A percentile compares a stretch with the other conserved stretches of the same genome.
Conservation (phyloP, 2,113 vertebrate species). For the Circaetus cinerascens region DNA sequence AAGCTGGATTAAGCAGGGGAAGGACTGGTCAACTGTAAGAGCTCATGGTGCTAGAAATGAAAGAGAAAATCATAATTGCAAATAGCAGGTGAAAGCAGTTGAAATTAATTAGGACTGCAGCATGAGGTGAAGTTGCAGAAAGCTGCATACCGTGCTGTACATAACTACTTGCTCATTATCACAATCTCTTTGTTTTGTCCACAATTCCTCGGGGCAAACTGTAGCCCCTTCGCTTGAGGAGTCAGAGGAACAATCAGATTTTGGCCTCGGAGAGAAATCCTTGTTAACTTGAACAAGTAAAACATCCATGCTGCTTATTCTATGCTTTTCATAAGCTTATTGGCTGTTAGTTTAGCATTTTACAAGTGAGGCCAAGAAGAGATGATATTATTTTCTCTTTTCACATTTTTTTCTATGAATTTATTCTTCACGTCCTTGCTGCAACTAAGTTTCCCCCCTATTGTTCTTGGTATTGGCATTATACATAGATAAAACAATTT, state of each 20-base stretch:
- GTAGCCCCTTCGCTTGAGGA: background rate
- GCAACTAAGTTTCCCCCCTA: background rate
- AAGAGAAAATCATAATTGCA: background rate
- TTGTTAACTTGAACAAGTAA: background rate
- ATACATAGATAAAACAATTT: background rate
- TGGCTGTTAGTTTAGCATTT: background rate
- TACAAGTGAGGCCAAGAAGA: background rate
- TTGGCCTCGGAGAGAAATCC: background rate
- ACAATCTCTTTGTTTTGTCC: background rate
- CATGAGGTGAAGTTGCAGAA: background rate
- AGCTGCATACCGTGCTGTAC: background rate
- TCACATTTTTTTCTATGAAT: background rate
- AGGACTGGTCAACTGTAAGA: background rate
- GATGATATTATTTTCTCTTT: background rate
- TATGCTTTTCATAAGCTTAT: background rate
- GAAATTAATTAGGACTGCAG: background rate
- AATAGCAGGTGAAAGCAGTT: background rate
- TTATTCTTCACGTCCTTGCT: background rate
- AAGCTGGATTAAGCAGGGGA: background rate
- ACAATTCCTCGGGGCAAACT: background rate
- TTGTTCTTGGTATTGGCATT: conserved; percentile 26
- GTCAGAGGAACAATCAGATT: background rate
- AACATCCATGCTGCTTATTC: background rate
- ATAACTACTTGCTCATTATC: background rate
- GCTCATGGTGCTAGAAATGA: background rate